Percentiles rank a stretch among this genome's conserved stretches.
Evolutionary conservation across 2,888 invertebrate genomes (phyloP).

Genomic region (Tanaodytes sp.): DNA sequence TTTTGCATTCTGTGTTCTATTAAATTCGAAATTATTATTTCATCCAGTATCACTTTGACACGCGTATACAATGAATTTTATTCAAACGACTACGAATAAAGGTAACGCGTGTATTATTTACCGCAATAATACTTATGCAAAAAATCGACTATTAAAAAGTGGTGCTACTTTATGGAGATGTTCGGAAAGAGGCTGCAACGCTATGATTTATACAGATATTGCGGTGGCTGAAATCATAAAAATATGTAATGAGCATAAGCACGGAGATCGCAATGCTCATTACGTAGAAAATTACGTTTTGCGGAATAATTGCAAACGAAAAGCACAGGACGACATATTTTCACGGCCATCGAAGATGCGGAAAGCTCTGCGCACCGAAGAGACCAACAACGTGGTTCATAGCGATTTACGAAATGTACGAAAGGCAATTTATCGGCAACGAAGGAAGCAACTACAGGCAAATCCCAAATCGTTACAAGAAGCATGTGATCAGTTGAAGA

Average conservation of each 20-base stretch:
- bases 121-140: neutral
- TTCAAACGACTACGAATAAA: slow-evolving; percentile 3
- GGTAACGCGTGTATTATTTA: neutral
- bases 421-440: neutral
- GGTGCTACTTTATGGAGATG: slow-evolving; percentile 1
- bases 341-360: neutral
- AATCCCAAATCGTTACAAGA: slow-evolving; percentile 1
- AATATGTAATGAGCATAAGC: neutral
- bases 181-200: neutral
- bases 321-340: neutral
- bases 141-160: neutral
- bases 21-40: neutral
- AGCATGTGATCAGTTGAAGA: neutral
- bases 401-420: neutral
- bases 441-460: neutral
- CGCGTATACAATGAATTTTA: neutral
- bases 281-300: neutral
- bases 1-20: neutral
- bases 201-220: neutral
- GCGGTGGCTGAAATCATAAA: neutral
- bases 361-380: neutral
- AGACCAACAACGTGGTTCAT: slow-evolving; percentile 3
- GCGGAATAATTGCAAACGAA: slow-evolving; percentile 9
- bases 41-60: neutral
- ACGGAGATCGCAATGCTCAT: neutral